Conservation (phyloP, 2,113 vertebrate genomes). For the Microtus richardsoni region DNA sequence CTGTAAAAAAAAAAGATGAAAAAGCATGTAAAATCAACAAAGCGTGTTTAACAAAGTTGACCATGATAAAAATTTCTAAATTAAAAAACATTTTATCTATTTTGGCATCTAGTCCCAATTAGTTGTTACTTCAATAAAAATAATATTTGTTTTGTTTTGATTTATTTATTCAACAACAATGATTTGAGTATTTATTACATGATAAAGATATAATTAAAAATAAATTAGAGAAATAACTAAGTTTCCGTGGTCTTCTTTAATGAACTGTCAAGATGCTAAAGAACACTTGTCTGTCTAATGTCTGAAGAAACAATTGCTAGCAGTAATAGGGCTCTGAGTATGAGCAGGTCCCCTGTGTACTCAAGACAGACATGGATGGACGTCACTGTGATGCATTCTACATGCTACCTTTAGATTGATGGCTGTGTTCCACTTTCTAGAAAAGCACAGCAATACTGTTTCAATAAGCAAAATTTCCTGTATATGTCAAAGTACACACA, state of each 20-base stretch:
- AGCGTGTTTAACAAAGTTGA: background rate
- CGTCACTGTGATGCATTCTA: background rate
- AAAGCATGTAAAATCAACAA: background rate
- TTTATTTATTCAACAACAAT: background rate
- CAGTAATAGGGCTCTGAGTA: background rate
- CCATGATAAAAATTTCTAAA: background rate
- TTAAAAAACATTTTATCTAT: background rate
- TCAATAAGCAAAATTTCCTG: background rate
- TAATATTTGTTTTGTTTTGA: background rate
- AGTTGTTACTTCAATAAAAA: background rate
- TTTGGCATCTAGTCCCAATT: background rate
- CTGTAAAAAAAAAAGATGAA: constrained; percentile 23
- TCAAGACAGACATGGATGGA: background rate
- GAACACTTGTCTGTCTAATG: background rate
- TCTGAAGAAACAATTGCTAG: background rate
- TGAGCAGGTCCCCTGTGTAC: background rate
- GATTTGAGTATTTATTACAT: background rate
- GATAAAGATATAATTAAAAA: background rate
- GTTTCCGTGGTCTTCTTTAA: background rate
- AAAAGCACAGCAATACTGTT: background rate
- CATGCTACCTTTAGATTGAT: background rate
- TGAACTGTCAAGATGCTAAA: background rate
- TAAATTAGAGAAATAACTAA: background rate
- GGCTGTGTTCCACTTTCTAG: background rate
- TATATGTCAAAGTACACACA: background rate